Evolutionary conservation across 2,797 vertebrate species (phyloP).

Genomic region (Pogonophryne albipinna): DNA sequence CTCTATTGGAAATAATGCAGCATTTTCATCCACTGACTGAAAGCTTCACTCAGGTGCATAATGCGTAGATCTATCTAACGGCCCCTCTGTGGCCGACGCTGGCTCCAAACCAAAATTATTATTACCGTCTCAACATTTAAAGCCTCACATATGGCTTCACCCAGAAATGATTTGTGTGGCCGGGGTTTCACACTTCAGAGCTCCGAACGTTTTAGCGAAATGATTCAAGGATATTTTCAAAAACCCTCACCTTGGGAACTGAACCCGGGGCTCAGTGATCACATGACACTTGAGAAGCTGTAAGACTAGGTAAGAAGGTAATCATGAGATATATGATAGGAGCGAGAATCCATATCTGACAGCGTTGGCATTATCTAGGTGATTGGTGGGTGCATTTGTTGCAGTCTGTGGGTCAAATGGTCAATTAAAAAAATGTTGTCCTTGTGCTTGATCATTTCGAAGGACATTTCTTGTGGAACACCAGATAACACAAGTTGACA

Average conservation of each 20-base stretch:
- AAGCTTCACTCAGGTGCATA: slow-evolving; percentile 27
- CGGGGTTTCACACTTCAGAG: slow-evolving; percentile 50
- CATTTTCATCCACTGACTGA: slow-evolving; percentile 34
- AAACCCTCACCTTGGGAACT: slow-evolving; percentile 59
- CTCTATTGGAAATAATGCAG: slow-evolving; percentile 28
- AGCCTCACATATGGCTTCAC: slow-evolving; percentile 48
- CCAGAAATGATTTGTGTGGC: slow-evolving; percentile 57
- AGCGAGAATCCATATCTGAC: slow-evolving; percentile 33
- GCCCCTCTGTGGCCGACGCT: slow-evolving; percentile 26
- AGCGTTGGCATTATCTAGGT: slow-evolving; percentile 11
- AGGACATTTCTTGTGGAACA: not conserved
- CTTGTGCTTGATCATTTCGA: slow-evolving; percentile 5
- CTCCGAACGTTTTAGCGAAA: slow-evolving; percentile 33
- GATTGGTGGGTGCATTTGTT: slow-evolving; percentile 27
- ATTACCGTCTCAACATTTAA: slow-evolving; percentile 43
- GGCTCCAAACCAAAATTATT: slow-evolving; percentile 53
- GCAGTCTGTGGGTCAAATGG: slow-evolving; percentile 20
- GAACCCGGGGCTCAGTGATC: slow-evolving; percentile 40
- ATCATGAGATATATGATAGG: slow-evolving; percentile 57
- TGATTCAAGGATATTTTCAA: slow-evolving; percentile 49
- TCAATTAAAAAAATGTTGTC: slow-evolving; percentile 20
- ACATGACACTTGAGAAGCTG: slow-evolving; percentile 59
- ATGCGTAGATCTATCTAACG: slow-evolving; percentile 47
- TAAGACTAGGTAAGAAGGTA: slow-evolving; percentile 16
- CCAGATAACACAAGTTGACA: not conserved